A percentile compares a stretch with the other conserved stretches of the same genome.
Evolutionary conservation across 2,797 vertebrate genomes (phyloP).

Genomic region (Synanceia verrucosa): DNA sequence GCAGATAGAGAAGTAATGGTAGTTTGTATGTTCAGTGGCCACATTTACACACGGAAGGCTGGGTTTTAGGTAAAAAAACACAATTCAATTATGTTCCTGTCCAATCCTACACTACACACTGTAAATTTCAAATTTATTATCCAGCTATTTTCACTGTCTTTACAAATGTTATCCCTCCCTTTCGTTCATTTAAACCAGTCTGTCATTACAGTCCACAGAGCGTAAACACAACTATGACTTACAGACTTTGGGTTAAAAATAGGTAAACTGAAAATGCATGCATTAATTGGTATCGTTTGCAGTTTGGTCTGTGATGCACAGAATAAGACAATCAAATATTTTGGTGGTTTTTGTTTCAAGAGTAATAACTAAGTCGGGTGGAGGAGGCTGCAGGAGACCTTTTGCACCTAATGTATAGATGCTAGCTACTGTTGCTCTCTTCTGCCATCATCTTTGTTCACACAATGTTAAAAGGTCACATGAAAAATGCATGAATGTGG

Average conservation of each 20-base stretch:
- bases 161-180: neutral
- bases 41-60: too few relatives aligned
- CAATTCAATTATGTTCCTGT: neutral
- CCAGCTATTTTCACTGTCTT: neutral
- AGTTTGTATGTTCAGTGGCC: too few relatives aligned
- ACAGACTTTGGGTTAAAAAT: neutral
- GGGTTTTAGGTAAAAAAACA: neutral
- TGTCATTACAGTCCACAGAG: neutral
- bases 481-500: slow-evolving; percentile 82
- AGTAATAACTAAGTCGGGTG: slow-evolving; percentile 7
- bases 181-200: neutral
- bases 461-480: slow-evolving; percentile 82
- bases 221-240: neutral
- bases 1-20: too few relatives aligned
- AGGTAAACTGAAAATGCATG: neutral
- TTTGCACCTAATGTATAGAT: slow-evolving; percentile 46
- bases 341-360: neutral
- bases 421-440: slow-evolving; percentile 65
- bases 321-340: neutral
- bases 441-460: slow-evolving; percentile 75
- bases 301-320: neutral
- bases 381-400: slow-evolving; percentile 22
- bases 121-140: neutral
- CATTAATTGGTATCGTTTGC: neutral
- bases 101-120: neutral